Conservation (phyloP, 2,113 vertebrate genomes). For the western clawed frog (Xenopus tropicalis) region UCB_Xtro_10.0 CM004446.2:73608501-73609000, state of each 20-base stretch:
- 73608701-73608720: not conserved
- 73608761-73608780: not conserved
- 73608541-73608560: too few relatives aligned
- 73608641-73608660: not conserved
- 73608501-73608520: too few relatives aligned
- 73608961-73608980: constrained; percentile 35
- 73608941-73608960: constrained; percentile 42
- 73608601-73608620: not conserved
- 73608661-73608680: not conserved
- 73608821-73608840: constrained; percentile 1
- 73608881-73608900: constrained; percentile 40
- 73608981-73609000: constrained; percentile 40
- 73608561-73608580: not conserved
- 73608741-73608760: not conserved
- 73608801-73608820: constrained; percentile 29
- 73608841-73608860: constrained; percentile 24
- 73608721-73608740: not conserved
- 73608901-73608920: constrained; percentile 40
- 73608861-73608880: constrained; percentile 47
- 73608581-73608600: not conserved
- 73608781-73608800: constrained; percentile 2
- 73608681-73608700: not conserved
- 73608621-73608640: not conserved
- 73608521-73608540: too few relatives aligned
- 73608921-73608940: constrained; percentile 32